A percentile compares a stretch with the other conserved stretches of the same genome.
These are phyloP conservation scores for Drosophila paracracens DNA, from an alignment of 2,888 invertebrate species.

Conservation along the genomic window DNA sequence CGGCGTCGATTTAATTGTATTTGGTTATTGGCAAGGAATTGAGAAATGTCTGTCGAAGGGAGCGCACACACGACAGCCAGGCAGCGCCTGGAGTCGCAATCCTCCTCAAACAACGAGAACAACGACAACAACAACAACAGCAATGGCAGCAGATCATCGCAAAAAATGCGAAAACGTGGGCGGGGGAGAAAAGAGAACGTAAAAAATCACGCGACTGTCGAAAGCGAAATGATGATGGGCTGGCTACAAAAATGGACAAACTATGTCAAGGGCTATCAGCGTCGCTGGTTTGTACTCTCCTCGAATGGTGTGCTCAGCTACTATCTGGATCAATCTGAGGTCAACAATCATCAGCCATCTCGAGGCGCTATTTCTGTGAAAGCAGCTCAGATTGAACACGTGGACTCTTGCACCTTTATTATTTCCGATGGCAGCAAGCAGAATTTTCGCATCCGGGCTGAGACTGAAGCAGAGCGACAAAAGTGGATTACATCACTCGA, in stretches of 20 bases:
- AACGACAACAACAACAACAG: background rate
- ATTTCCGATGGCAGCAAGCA: slow-evolving; percentile 98
- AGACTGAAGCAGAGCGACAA: slow-evolving; percentile 97
- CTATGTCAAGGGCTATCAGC: slow-evolving; percentile 98
- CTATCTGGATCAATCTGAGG: slow-evolving; percentile 97
- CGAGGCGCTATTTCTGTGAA: slow-evolving; percentile 98
- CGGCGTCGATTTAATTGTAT: slow-evolving; percentile 28
- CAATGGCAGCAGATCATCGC: slow-evolving; percentile 19
- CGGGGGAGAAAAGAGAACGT: background rate
- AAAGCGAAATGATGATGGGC: slow-evolving; percentile 86
- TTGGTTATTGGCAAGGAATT: slow-evolving; percentile 30
- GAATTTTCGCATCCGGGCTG: slow-evolving; percentile 94
- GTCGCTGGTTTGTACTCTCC: slow-evolving; percentile 99
- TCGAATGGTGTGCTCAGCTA: slow-evolving; percentile 93
- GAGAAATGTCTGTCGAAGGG: slow-evolving; percentile 45
- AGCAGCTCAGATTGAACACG: slow-evolving; percentile 96
- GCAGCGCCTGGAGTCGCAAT: slow-evolving; percentile 20
- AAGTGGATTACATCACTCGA: slow-evolving; percentile 99
- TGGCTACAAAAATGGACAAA: slow-evolving; percentile 99
- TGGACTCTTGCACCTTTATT: slow-evolving; percentile 97
- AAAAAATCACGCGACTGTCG: slow-evolving; percentile 3
- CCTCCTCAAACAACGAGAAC: slow-evolving; percentile 4
- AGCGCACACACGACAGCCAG: slow-evolving; percentile 8
- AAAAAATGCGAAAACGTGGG: slow-evolving; percentile 24
- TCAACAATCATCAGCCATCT: slow-evolving; percentile 91